These are phyloP conservation scores for Centrocercus urophasianus DNA, from an alignment of 2,113 vertebrate species.

Conservation along the genomic window DNA sequence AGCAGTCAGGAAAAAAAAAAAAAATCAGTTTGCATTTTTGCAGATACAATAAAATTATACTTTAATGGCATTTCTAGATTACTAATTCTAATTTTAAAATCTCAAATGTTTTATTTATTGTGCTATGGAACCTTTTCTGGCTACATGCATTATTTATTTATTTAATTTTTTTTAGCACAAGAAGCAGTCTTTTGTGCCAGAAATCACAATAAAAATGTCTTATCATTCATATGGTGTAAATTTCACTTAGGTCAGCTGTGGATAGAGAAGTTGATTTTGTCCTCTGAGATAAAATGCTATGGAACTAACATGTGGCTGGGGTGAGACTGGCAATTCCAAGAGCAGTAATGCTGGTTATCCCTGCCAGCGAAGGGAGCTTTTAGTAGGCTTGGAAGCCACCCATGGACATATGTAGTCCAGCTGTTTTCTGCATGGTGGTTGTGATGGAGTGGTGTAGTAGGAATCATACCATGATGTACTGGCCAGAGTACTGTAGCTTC, in stretches of 20 bases:
- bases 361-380: slow-evolving; percentile 44
- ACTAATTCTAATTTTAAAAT: background rate
- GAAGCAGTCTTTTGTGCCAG: background rate
- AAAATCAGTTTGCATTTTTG: background rate
- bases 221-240: background rate
- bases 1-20: background rate
- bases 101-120: background rate
- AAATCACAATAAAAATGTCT: background rate
- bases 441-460: background rate
- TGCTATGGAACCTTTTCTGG: background rate
- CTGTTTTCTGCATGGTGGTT: slow-evolving; percentile 52
- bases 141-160: background rate
- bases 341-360: background rate
- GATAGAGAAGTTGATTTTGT: slow-evolving; percentile 7
- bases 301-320: background rate
- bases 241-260: background rate
- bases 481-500: background rate
- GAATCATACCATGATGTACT: background rate
- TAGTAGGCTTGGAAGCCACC: slow-evolving; percentile 39
- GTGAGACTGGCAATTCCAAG: background rate
- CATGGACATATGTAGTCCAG: slow-evolving; percentile 46
- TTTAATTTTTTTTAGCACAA: background rate
- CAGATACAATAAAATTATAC: background rate
- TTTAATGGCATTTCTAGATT: background rate
- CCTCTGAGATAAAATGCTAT: background rate